Base-by-base conservation (phyloP, 2,113 vertebrate species). In the Pungitius pungitius region DNA sequence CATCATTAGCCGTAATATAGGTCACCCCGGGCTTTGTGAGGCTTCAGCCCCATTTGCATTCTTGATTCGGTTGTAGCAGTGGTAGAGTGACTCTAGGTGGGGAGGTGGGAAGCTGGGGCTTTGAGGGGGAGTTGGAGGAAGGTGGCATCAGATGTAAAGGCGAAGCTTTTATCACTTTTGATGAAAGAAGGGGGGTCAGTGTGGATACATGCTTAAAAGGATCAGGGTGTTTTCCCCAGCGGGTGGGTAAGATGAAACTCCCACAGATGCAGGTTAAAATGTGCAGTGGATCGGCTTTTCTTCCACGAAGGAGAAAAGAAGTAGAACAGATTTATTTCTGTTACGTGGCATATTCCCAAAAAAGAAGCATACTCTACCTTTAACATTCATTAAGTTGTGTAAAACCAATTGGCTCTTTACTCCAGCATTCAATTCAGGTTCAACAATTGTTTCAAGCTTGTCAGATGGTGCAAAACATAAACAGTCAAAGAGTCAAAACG, bases 1-100 rank as follows among this genome's bases (percentile, higher is more conserved):
- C 92, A 92, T 94, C 92, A 93, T 94, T 93, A 93, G 94, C 90
- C 88, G 89, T 92, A 91, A 94, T 94, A 92, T 94, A 93, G 93
- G 93, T 94, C 94, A 93, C 87, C 82, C 90, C 86, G 81, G 90
- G 92, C 93, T 94, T 94, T 93, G 89, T 93, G 89, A 92, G 87
- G 86, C 85, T 88, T 76, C 84, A 91, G 81, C 91, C 78, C 86
- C 89, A 92, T 94, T 93, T 94, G 89, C 92, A 94, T 93, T 87
- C 92, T 93, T 94, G 92, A 94, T 93, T 93, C 89, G 88, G 88
- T 81, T 40, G 78, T 73, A 88, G 89, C 75, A 87, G 82, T 66
- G 39, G 1, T 63, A 26, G 77, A 82, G 77, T 59, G 81, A 84
- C 79, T 79, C 72, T 86, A 90, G 90, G 88, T 89, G 81, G 56